Evolutionary conservation across 2,797 vertebrate genomes (phyloP), one percentile per base, ranked within the genome.

Genomic region (Cyclopterus lumpus): DNA sequence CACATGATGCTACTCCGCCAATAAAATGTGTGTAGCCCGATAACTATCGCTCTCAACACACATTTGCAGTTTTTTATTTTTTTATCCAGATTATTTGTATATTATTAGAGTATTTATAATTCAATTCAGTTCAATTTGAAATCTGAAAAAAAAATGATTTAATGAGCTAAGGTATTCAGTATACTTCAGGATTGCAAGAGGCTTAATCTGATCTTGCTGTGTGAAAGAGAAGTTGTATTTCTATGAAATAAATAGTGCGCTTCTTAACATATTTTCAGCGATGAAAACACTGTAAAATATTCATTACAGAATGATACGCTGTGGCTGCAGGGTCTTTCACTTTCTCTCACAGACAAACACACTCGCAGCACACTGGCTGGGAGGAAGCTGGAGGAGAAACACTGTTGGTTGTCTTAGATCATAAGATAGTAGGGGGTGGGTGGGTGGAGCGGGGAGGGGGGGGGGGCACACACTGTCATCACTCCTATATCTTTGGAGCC

Each of bases 401-500:
- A 9, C 63, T 71, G 77, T 38, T 24, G 11, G 71, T 16, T 72
- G 26, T 57, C 55, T 77, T 18, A 61, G 82, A 64, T 86, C 68
- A 66, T 60, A 55, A 54, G 67, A 78, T 74, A 82, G 75, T 6
- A 15, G 58, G 46, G 38, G 0, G 36, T 38, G 38, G 38, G 36
- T 38, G 36, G 38, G 26, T 28, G 26, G 26, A 28, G 26, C 8
- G 34, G 4, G 38, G 10, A 38, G 0, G 38, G 12, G 38, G 1
- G 38, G 30, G 4, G 28, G 6, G n/a, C 34, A 40, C 11, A 4
- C 38, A 3, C 66, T 79, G 80, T 75, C 73, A 81, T 87, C 64
- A 51, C 51, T 78, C 73, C 22, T 42, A 28, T 62, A 70, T 65
- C 71, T 79, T 72, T 73, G 67, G 80, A 79, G 71, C 61, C 32